A percentile compares a stretch with the other conserved stretches of the same genome.
These are phyloP conservation scores for Sander lucioperca DNA, from an alignment of 2,113 vertebrate species.

Conservation along the genomic window DNA sequence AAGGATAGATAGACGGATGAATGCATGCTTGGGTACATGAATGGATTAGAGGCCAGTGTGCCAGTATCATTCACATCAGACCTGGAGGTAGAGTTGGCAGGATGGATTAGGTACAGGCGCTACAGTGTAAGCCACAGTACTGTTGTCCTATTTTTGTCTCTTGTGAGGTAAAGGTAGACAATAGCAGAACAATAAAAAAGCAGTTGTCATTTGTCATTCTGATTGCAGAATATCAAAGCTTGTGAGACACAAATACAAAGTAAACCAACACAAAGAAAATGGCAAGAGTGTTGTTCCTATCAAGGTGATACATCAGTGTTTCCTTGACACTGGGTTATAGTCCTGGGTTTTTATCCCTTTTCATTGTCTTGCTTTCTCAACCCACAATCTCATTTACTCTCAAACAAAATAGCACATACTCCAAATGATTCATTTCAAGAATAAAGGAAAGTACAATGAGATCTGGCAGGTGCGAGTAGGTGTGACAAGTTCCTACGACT, in stretches of 20 bases:
- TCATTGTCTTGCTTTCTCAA: conserved; percentile 15
- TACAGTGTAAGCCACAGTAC: not conserved
- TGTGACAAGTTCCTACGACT: conserved; percentile 44
- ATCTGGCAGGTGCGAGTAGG: conserved; percentile 36
- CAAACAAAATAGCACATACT: conserved; percentile 25
- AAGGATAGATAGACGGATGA: conserved; percentile 33
- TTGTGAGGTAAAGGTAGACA: not conserved
- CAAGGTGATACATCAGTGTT: conserved; percentile 32
- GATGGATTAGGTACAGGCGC: conserved; percentile 4
- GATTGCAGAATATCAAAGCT: conserved; percentile 29
- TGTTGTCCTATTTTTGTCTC: conserved; percentile 36
- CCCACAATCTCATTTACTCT: conserved; percentile 25
- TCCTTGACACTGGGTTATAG: conserved; percentile 31
- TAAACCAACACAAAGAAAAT: conserved; percentile 23
- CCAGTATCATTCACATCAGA: conserved; percentile 52
- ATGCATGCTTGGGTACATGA: conserved; percentile 30
- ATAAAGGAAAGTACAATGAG: conserved; percentile 33
- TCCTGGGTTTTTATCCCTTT: conserved; percentile 23
- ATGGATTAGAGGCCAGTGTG: conserved; percentile 33
- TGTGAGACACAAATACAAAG: conserved; percentile 11
- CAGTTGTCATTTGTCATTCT: conserved; percentile 19
- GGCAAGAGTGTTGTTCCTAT: conserved; percentile 4
- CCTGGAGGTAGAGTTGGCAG: conserved; percentile 35
- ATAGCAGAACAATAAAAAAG: conserved; percentile 13
- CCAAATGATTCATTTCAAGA: conserved; percentile 38